Evolutionary conservation across 1,140 invertebrate species (phyloP).

Genomic region (Listronotus oregonensis): DNA sequence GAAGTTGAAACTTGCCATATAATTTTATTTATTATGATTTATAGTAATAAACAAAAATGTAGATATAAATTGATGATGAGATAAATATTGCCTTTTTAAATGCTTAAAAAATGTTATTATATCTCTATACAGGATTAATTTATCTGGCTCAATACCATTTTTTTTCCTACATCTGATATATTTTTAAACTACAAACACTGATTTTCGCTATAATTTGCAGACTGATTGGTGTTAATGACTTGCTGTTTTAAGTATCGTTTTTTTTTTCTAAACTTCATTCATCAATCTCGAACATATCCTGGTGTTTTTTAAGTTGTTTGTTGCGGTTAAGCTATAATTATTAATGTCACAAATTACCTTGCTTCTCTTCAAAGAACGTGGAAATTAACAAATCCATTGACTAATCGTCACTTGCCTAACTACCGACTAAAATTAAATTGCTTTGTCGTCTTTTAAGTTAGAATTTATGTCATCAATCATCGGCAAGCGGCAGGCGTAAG

Average conservation of each 20-base stretch:
- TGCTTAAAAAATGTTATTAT: too few relatives aligned
- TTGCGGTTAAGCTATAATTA: conserved; percentile 24
- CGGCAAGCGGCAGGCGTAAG: conserved; percentile 5
- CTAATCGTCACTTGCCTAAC: conserved; percentile 36
- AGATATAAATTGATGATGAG: too few relatives aligned
- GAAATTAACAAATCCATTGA: conserved; percentile 39
- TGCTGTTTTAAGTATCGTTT: conserved; percentile 19
- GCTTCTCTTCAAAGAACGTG: conserved; percentile 22
- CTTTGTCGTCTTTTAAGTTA: conserved; percentile 12
- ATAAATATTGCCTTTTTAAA: too few relatives aligned
- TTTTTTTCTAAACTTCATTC: conserved; percentile 26
- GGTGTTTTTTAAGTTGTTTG: conserved; percentile 7
- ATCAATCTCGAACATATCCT: neutral
- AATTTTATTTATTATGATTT: too few relatives aligned
- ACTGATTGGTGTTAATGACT: conserved; percentile 22
- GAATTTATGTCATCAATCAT: conserved; percentile 33
- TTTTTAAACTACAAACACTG: too few relatives aligned
- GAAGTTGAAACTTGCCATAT: too few relatives aligned
- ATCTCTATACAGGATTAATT: too few relatives aligned
- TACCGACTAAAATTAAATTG: conserved; percentile 36
- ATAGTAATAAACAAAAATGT: too few relatives aligned
- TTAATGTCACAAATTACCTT: conserved; percentile 30
- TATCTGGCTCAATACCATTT: too few relatives aligned
- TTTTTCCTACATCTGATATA: too few relatives aligned
- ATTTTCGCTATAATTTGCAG: neutral